Evolutionary conservation across 1,140 invertebrate species (phyloP), one percentile per base, ranked within the genome.

Genomic region (Trissolcus basalis): DNA sequence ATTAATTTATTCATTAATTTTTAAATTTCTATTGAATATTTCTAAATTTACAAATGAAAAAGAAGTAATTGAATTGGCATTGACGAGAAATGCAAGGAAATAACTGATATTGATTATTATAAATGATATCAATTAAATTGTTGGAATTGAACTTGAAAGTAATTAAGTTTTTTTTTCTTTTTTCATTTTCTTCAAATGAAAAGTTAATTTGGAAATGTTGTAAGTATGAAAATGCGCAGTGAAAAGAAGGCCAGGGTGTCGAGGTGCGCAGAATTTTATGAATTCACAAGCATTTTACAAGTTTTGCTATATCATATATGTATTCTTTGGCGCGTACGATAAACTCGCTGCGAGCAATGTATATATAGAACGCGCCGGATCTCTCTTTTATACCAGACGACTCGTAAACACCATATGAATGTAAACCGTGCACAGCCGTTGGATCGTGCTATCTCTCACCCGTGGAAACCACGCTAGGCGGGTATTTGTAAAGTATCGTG

Each of bases 361-460:
- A 63, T 68, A 68, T 63, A 67, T 65, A 68, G 43, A 56, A 71
- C 67, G 58, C 36, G 19, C 19, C 51, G 51, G 70, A 73, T 75
- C 64, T 78, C 67, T 74, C 65, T 71, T 79, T 80, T 73, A 69
- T 79, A 75, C 58, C 58, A 74, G 65, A 54, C 69, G 56, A 78
- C 74, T 80, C 78, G 75, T 80, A 78, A 80, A 81, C 80, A 80
- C 75, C 68, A 64, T 70, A 75, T 78, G 72, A 81, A 78, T 78
- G 78, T 80, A 78, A 77, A 81, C 79, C 77, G 68, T 54, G 45
- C 55, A 50, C 19, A 56, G 58, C 36, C 58, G 71, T 68, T 77
- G 69, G 51, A 71, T 69, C 53, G 49, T 50, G 53, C 51, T 74
- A 77, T 80, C 75, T 72, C 68, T 58, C 53, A 58, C 39, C 55